These are phyloP conservation scores for Artemia sp. DNA, from an alignment of 2,888 invertebrate species.

Conservation along the genomic window DNA sequence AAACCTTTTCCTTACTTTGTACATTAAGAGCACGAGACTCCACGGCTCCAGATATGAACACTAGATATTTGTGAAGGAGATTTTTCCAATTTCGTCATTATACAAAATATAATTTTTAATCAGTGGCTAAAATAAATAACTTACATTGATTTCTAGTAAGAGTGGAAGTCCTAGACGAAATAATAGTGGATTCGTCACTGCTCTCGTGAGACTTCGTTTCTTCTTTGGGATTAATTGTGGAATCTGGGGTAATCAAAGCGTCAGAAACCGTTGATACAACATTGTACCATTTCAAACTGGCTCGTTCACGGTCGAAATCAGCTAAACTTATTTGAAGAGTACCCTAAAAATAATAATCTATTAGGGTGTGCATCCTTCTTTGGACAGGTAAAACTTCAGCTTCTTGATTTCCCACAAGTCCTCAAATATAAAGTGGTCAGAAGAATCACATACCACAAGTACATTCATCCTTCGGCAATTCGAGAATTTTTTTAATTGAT, in stretches of 20 bases:
- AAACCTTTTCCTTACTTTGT: too few relatives aligned
- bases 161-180: conserved; percentile 89
- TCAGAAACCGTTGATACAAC: conserved; percentile 39
- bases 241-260: conserved; percentile 28
- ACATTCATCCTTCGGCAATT: too few relatives aligned
- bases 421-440: too few relatives aligned
- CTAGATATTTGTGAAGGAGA: background rate
- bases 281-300: conserved; percentile 83
- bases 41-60: too few relatives aligned
- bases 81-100: background rate
- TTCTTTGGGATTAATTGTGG: conserved; percentile 39
- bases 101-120: background rate
- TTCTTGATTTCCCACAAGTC: too few relatives aligned
- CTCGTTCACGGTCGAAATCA: conserved; percentile 68
- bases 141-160: conserved; percentile 67
- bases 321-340: conserved; percentile 89
- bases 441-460: too few relatives aligned
- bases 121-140: conserved; percentile 14
- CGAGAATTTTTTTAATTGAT: too few relatives aligned
- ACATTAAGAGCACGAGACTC: too few relatives aligned
- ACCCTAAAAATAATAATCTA: conserved; percentile 44
- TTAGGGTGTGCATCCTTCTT: too few relatives aligned
- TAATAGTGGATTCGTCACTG: conserved; percentile 88
- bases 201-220: conserved; percentile 43
- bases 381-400: too few relatives aligned